Percentiles rank a stretch among this genome's conserved stretches.
Conservation (phyloP, 2,888 invertebrate genomes). For the Elaeidobius kamerunicus region DNA sequence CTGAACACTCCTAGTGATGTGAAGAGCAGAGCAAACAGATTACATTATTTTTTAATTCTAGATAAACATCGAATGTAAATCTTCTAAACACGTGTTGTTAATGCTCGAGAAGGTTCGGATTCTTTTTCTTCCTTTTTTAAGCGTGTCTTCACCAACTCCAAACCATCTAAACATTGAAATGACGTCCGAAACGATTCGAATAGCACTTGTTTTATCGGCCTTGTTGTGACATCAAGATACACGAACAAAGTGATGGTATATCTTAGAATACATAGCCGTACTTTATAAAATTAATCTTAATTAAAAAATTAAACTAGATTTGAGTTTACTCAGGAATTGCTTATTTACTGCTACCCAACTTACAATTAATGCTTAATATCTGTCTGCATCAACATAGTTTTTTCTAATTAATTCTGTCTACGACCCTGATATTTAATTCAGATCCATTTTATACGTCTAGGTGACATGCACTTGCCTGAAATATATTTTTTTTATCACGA, state of each 20-base stretch:
- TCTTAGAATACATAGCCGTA: conserved; percentile 6
- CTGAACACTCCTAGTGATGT: background rate
- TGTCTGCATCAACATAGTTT: too few relatives aligned
- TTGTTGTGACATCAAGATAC: conserved; percentile 13
- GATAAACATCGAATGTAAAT: conserved; percentile 24
- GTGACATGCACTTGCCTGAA: conserved; percentile 12
- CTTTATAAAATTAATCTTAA: conserved; percentile 1
- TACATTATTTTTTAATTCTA: conserved; percentile 13
- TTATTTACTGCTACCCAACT: background rate
- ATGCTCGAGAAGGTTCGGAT: conserved; percentile 17
- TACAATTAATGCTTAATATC: too few relatives aligned
- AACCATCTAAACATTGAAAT: conserved; percentile 9
- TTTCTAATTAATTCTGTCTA: too few relatives aligned
- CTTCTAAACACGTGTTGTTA: conserved; percentile 22
- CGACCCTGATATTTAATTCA: too few relatives aligned
- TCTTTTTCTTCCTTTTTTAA: conserved; percentile 7
- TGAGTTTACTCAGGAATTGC: background rate
- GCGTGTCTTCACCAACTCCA: conserved; percentile 13
- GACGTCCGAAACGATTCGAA: conserved; percentile 12
- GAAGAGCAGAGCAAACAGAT: conserved; percentile 14
- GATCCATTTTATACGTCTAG: conserved; percentile 3
- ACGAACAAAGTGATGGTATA: conserved; percentile 9
- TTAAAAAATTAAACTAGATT: background rate
- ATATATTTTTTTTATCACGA: conserved; percentile 13
- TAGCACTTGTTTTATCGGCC: conserved; percentile 19